phyloP scores from a whole-genome alignment of 2,888 invertebrate genomes.

The Lumbricus terrestris region DNA sequence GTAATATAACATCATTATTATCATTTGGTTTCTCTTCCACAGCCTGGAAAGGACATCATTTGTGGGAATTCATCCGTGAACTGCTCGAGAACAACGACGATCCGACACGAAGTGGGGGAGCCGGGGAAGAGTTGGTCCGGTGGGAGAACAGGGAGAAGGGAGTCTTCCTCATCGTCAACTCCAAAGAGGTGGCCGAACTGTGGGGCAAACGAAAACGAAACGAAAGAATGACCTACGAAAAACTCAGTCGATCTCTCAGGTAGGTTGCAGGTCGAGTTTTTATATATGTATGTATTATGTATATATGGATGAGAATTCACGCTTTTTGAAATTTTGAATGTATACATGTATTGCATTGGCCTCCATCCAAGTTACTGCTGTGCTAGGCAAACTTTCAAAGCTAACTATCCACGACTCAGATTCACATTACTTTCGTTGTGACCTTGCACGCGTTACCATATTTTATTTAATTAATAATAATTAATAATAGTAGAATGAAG shows the following conservation, averaged over 20 bases:
- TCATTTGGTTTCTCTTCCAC: neutral
- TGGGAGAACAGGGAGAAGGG: conserved; percentile 68
- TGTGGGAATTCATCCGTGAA: conserved; percentile 15
- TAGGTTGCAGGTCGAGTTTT: conserved; percentile 41
- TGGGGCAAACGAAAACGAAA: conserved; percentile 86
- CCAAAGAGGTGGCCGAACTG: conserved; percentile 79
- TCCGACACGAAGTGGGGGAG: neutral
- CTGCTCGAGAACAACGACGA: conserved; percentile 7
- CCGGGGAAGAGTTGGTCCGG: conserved; percentile 13
- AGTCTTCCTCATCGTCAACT: conserved; percentile 82
- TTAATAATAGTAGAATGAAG: too few species aligned
- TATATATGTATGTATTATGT: too few species aligned
- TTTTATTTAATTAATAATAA: too few species aligned
- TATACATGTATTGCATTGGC: too few species aligned
- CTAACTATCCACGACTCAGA: too few species aligned
- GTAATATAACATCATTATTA: too few species aligned
- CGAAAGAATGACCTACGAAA: conserved; percentile 87
- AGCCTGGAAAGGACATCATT: conserved; percentile 16
- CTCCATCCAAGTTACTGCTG: too few species aligned
- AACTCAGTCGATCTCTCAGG: conserved; percentile 83
- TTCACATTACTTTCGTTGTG: too few species aligned
- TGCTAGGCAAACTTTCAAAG: too few species aligned
- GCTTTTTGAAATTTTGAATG: too few species aligned
- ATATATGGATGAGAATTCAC: too few species aligned
- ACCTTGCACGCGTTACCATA: too few species aligned